Base-by-base conservation (phyloP, 2,113 vertebrate genomes). In the Malurus cyaneus region DNA sequence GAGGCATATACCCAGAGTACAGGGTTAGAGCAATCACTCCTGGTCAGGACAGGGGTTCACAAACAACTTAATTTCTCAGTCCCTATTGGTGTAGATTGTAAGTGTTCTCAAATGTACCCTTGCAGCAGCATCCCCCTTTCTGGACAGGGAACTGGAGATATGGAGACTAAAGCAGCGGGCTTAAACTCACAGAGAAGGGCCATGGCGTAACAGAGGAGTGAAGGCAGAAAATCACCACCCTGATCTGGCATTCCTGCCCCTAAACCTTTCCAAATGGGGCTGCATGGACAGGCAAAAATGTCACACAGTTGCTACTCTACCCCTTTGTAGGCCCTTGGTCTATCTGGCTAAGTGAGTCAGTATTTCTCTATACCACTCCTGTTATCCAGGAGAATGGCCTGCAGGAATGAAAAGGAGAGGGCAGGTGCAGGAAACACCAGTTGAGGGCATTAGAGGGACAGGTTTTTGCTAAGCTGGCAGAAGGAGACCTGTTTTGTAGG, bases 381-480 rank as follows among this genome's bases (percentile, higher is more conserved):
- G 28, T 25, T 69, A 34, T 20, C 18, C 71, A 46, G 23, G 18
- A 86, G 28, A 29, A 86, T 13, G 25, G 47, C 17, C 41, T 67
- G 21, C 46, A 76, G 50, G 25, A 82, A 20, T 28, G 34, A 67
- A 57, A 26, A 88, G 23, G 44, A 73, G 47, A 76, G 66, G 39
- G 44, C 34, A 56, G 34, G 61, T 62, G 72, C 52, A 73, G 47
- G 36, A 88, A 67, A 20, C 49, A 66, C 70, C 88, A 88, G 79
- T 1, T 85, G 66, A 79, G 79, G 69, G 61, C 80, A 79, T 88
- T 70, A 42, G 56, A 93, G 47, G 50, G 73, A 92, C 86, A 86
- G n/a, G 39, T 10, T 96, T 93, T 89, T 84, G 60, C 62, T 80
- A 62, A 93, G 39, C n/a, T 95, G 82, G 73, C 70, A 92, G 71